Evolutionary conservation across 2,113 vertebrate genomes (phyloP).

Genomic region (Chunga burmeisteri): DNA sequence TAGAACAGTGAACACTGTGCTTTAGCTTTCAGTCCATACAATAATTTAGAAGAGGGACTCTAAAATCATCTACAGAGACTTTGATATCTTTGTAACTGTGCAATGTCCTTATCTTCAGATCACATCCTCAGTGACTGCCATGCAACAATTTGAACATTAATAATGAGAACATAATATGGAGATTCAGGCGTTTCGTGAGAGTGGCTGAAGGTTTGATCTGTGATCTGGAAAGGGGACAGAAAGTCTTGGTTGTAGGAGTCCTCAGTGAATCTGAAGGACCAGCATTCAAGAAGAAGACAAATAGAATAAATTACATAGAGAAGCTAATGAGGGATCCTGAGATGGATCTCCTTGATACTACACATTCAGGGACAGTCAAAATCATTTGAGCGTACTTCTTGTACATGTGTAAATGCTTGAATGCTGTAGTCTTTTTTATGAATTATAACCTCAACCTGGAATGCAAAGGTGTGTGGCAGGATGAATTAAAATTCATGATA

Average conservation of each 20-base stretch:
- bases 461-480: background rate
- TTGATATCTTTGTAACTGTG: background rate
- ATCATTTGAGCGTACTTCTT: background rate
- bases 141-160: background rate
- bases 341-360: background rate
- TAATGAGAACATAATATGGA: background rate
- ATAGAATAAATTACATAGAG: background rate
- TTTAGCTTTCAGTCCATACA: background rate
- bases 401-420: background rate
- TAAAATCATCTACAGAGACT: background rate
- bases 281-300: background rate
- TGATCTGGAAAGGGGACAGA: background rate
- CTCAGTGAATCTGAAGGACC: background rate
- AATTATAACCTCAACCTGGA: background rate
- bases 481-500: background rate
- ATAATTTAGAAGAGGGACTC: background rate
- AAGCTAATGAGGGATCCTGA: background rate
- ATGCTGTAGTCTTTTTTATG: background rate
- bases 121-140: background rate
- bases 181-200: background rate
- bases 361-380: background rate
- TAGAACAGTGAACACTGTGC: background rate
- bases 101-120: background rate
- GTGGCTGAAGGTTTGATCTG: background rate
- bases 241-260: background rate